phyloP scores from a whole-genome alignment of 2,888 invertebrate species.

The Sarcophaga caerulescens region DNA sequence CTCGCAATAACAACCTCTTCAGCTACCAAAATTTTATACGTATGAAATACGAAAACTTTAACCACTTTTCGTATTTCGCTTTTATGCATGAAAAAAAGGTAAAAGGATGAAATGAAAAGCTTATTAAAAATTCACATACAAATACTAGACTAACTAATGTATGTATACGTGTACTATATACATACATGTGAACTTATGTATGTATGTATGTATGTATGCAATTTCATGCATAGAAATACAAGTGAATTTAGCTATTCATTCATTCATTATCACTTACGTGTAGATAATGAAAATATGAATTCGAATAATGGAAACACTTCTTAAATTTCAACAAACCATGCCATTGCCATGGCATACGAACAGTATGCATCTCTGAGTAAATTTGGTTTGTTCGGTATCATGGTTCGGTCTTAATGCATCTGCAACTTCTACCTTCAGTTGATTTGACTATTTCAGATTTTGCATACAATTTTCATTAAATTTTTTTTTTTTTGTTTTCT shows the following conservation, averaged over 20 bases:
- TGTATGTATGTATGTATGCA: neutral
- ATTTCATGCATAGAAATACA: neutral
- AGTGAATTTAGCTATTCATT: neutral
- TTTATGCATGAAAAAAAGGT: neutral
- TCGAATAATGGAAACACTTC: neutral
- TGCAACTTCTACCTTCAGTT: neutral
- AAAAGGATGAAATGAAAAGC: neutral
- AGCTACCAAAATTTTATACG: neutral
- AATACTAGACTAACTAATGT: too few species aligned
- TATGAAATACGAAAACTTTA: neutral
- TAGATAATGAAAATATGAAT: slow-evolving; percentile 12
- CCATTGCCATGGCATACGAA: too few species aligned
- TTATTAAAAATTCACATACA: neutral
- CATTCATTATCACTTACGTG: neutral
- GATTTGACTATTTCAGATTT: slow-evolving; percentile 30
- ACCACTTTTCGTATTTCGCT: neutral
- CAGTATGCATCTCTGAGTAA: too few species aligned
- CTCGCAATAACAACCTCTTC: neutral
- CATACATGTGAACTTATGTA: neutral
- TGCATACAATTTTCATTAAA: neutral
- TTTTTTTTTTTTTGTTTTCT: neutral
- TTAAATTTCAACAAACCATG: neutral
- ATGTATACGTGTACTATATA: too few species aligned
- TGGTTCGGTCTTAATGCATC: neutral
- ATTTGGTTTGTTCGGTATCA: neutral